phyloP scores from a whole-genome alignment of 2,888 invertebrate genomes.

The Cryptosula pallasiana region DNA sequence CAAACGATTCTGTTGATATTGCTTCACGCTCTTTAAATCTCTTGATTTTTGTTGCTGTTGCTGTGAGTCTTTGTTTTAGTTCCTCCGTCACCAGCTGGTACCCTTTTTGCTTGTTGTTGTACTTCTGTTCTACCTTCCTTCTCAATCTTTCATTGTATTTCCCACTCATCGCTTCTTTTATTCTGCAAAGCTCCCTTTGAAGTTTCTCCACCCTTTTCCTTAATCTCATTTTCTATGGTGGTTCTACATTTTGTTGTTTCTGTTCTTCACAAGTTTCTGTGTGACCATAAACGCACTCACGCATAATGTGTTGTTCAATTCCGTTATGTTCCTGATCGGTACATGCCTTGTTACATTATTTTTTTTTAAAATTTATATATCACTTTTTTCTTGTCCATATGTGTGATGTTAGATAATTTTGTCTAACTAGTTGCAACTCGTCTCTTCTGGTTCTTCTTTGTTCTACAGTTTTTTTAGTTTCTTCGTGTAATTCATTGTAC shows the following conservation, averaged over 20 bases:
- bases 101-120: background rate
- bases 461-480: background rate
- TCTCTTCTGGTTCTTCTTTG: background rate
- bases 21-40: no score
- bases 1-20: background rate
- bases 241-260: no score
- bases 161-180: background rate
- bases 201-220: no score
- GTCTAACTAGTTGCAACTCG: background rate
- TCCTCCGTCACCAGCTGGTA: background rate
- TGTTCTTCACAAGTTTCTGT: background rate
- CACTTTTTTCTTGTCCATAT: no score
- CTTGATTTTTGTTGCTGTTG: no score
- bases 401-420: no score
- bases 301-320: background rate
- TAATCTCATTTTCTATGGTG: no score
- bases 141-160: background rate
- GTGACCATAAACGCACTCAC: background rate
- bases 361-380: no score
- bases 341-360: no score
- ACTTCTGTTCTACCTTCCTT: conserved; percentile 5
- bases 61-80: no score
- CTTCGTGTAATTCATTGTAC: background rate
- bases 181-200: no score
- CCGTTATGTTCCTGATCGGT: background rate